Conservation (phyloP, 2,113 vertebrate genomes). For the Bettongia penicillata region DNA sequence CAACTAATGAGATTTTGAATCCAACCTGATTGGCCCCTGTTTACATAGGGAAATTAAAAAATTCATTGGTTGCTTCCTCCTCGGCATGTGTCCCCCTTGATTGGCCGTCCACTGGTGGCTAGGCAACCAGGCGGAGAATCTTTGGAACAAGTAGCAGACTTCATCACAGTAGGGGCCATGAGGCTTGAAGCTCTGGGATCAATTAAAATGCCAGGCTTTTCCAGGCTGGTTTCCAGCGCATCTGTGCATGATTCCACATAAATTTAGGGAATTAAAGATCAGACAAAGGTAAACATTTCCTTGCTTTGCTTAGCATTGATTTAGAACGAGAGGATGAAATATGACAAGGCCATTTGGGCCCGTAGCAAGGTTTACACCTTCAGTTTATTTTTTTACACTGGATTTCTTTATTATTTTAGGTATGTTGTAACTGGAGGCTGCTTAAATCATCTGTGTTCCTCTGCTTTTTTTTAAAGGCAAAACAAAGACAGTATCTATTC, state of each 20-base stretch:
- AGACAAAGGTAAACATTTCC: conserved; percentile 86
- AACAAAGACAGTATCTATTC: conserved; percentile 65
- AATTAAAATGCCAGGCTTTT: conserved; percentile 90
- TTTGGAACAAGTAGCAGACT: conserved; percentile 80
- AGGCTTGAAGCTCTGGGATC: conserved; percentile 85
- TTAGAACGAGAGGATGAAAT: conserved; percentile 86
- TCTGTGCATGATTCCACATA: conserved; percentile 86
- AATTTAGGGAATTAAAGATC: conserved; percentile 88
- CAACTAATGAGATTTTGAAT: conserved; percentile 82
- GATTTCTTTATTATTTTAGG: conserved; percentile 78
- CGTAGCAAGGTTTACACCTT: conserved; percentile 83
- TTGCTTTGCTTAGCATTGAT: conserved; percentile 86
- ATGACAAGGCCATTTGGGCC: conserved; percentile 78
- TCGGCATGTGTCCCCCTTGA: conserved; percentile 73
- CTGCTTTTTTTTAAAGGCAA: conserved; percentile 15
- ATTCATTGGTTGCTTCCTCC: conserved; percentile 84
- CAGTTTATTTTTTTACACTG: conserved; percentile 80
- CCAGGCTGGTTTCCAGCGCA: conserved; percentile 85
- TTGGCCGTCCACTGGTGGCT: conserved; percentile 77
- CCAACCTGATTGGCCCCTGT: conserved; percentile 76
- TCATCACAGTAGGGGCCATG: conserved; percentile 80
- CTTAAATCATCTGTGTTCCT: conserved; percentile 69
- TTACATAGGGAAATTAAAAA: conserved; percentile 84
- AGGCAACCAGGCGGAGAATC: conserved; percentile 80
- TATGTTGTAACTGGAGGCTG: conserved; percentile 64